These are phyloP conservation scores for Brachyistius frenatus DNA, from an alignment of 2,113 vertebrate genomes.

Conservation along the genomic window DNA sequence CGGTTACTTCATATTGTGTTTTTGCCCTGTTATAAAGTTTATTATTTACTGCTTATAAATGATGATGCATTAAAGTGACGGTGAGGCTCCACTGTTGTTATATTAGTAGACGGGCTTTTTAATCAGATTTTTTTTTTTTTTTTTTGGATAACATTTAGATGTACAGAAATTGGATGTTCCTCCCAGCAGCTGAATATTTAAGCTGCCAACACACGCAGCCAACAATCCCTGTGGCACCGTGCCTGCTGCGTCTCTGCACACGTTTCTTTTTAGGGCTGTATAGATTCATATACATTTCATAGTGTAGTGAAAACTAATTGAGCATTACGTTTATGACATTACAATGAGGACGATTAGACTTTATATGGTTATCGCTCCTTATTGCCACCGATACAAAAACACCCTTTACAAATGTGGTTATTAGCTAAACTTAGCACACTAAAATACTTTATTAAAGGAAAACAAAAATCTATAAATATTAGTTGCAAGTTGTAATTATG, in stretches of 20 bases:
- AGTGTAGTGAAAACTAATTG: no score
- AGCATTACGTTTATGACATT: no score
- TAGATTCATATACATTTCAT: conserved; percentile 4
- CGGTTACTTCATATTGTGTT: no score
- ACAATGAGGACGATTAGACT: no score
- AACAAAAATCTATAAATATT: no score
- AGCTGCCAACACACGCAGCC: conserved; percentile 44
- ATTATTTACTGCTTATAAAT: neutral
- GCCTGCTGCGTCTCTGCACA: conserved; percentile 59
- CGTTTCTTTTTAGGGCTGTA: conserved; percentile 12
- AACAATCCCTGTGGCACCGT: conserved; percentile 35
- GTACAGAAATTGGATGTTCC: conserved; percentile 42
- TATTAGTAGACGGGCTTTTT: neutral
- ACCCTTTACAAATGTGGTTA: no score
- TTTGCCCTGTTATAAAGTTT: no score
- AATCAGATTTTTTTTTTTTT: neutral
- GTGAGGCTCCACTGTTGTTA: neutral
- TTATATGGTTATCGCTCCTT: no score
- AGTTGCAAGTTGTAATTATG: no score
- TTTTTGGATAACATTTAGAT: conserved; percentile 5
- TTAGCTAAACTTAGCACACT: no score
- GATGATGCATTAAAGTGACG: neutral
- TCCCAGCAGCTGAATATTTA: conserved; percentile 39
- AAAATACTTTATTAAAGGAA: no score
- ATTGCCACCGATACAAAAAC: no score